Evolutionary conservation across 1,140 invertebrate genomes (phyloP).

Genomic region (Drosophila auraria): DNA sequence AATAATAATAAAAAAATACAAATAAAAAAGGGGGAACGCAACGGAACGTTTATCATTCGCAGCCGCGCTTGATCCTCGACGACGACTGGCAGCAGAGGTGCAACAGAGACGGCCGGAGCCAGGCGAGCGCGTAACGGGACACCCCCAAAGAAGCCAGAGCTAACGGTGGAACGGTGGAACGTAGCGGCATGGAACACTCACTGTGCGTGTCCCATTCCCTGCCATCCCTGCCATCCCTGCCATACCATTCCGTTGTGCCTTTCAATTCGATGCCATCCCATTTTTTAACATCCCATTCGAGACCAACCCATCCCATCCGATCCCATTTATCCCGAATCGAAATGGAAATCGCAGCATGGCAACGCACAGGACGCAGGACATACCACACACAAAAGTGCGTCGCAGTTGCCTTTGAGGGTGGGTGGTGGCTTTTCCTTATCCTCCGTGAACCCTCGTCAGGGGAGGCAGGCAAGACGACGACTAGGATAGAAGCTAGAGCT

Average conservation of each 20-base stretch:
- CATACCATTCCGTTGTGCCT: background rate
- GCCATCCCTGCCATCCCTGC: background rate
- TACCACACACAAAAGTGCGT: conserved; percentile 38
- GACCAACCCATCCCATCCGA: conserved; percentile 13
- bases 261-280: conserved; percentile 3
- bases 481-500: conserved; percentile 33
- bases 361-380: conserved; percentile 36
- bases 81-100: background rate
- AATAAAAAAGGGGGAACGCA: background rate
- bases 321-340: conserved; percentile 50
- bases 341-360: conserved; percentile 60
- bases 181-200: conserved; percentile 17
- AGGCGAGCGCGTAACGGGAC: conserved; percentile 41
- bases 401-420: conserved; percentile 43
- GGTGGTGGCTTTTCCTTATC: conserved; percentile 39
- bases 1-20: conserved; percentile 75
- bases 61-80: conserved; percentile 56
- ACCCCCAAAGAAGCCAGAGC: conserved; percentile 11
- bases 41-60: conserved; percentile 59
- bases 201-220: conserved; percentile 17
- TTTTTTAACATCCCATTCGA: conserved; percentile 16
- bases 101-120: conserved; percentile 11
- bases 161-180: conserved; percentile 14
- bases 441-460: conserved; percentile 19
- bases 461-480: conserved; percentile 10